Evolutionary conservation across 2,797 vertebrate species (phyloP).

Genomic region (Lepus oiostolus): DNA sequence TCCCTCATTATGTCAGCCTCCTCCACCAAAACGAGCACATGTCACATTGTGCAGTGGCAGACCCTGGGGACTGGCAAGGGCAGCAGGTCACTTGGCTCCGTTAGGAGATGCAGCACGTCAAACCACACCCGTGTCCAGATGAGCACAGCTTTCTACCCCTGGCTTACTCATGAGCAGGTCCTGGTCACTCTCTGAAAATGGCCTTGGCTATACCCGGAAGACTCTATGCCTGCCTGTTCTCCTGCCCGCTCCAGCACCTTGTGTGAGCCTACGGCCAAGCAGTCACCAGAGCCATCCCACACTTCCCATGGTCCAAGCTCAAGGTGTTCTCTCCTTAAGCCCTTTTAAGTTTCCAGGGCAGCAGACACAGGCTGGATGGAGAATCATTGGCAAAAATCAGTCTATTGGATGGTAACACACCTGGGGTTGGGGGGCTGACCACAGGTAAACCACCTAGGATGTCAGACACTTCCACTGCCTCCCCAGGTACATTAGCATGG

Average conservation of each 20-base stretch:
- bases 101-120: not conserved
- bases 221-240: rapidly evolving
- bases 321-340: not conserved
- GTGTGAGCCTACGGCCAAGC: not conserved
- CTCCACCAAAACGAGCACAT: rapidly evolving
- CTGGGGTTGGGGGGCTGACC: not conserved
- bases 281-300: not conserved
- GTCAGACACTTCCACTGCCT: too few species aligned
- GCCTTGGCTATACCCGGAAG: not conserved
- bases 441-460: rapidly evolving
- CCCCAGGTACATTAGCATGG: too few species aligned
- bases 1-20: not conserved
- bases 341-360: not conserved
- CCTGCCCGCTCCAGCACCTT: not conserved
- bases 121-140: not conserved
- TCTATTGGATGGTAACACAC: not conserved
- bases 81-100: not conserved
- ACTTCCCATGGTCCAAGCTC: not conserved
- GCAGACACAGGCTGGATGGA: too few species aligned
- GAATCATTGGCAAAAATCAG: not conserved
- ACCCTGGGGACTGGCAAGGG: not conserved
- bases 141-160: not conserved
- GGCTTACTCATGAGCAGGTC: not conserved
- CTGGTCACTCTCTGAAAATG: not conserved
- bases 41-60: rapidly evolving